Conservation (phyloP, 2,888 invertebrate genomes). For the Mythimna impura region DNA sequence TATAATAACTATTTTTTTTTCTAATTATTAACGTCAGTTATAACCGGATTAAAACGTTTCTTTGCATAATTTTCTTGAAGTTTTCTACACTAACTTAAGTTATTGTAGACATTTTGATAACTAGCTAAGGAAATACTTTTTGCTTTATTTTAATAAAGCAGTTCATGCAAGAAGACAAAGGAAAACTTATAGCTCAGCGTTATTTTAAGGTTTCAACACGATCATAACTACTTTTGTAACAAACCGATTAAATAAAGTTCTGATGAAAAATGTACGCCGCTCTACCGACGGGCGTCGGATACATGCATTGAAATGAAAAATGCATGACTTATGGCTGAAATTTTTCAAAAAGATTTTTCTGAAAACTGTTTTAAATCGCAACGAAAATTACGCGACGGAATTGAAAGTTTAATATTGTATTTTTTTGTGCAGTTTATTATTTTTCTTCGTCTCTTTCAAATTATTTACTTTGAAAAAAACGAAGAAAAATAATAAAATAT, state of each 20-base stretch:
- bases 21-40: too few relatives aligned
- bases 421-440: conserved; percentile 21
- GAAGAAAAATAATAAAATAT: neutral
- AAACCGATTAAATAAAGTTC: conserved; percentile 25
- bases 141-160: neutral
- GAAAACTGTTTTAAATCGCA: conserved; percentile 10
- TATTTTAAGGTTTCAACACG: neutral
- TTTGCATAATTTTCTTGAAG: conserved; percentile 7
- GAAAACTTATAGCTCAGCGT: neutral
- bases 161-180: neutral
- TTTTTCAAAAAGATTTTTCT: conserved; percentile 17
- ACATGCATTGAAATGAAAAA: conserved; percentile 41
- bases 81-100: too few relatives aligned
- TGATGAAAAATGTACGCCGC: conserved; percentile 27
- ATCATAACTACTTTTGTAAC: conserved; percentile 9
- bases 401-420: conserved; percentile 2
- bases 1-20: too few relatives aligned
- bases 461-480: neutral
- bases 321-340: conserved; percentile 13
- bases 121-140: neutral
- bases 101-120: neutral
- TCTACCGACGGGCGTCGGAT: conserved; percentile 2
- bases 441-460: conserved; percentile 2
- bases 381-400: conserved; percentile 18
- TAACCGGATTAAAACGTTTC: too few relatives aligned